phyloP scores from a whole-genome alignment of 2,797 vertebrate species.

The Amphiprion clarkii region DNA sequence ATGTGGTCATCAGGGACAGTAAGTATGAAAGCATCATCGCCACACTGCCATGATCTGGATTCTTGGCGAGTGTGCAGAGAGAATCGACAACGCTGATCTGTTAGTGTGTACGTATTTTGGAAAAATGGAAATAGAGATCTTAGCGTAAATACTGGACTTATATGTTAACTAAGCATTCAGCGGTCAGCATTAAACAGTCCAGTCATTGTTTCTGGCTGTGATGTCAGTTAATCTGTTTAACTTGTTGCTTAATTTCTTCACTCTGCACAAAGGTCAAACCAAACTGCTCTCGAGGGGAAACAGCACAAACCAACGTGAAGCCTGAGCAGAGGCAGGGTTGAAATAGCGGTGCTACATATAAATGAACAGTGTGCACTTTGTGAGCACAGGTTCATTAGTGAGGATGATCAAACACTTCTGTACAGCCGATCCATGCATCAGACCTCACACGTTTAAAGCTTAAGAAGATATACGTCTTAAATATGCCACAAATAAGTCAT shows the following conservation, averaged over 20 bases:
- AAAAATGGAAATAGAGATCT: too few relatives aligned
- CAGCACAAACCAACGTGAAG: neutral
- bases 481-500: neutral
- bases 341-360: constrained; percentile 33
- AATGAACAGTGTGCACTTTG: constrained; percentile 1
- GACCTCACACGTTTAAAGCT: neutral
- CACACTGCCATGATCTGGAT: too few relatives aligned
- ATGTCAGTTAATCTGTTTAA: neutral
- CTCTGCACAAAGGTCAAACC: neutral
- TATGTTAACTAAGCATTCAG: too few relatives aligned
- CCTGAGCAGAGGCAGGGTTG: neutral
- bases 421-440: neutral
- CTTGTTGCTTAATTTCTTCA: neutral
- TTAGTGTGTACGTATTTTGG: too few relatives aligned
- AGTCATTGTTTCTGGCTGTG: neutral
- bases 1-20: too few relatives aligned
- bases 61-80: too few relatives aligned
- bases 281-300: neutral
- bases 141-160: too few relatives aligned
- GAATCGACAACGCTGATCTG: too few relatives aligned
- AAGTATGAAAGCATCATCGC: too few relatives aligned
- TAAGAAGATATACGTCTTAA: neutral
- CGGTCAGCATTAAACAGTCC: too few relatives aligned
- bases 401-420: neutral
- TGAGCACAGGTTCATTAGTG: constrained; percentile 12